Percentiles rank a stretch among this genome's conserved stretches.
Evolutionary conservation across 1,140 invertebrate species (phyloP).

Genomic region (Palaemon carinicauda): DNA sequence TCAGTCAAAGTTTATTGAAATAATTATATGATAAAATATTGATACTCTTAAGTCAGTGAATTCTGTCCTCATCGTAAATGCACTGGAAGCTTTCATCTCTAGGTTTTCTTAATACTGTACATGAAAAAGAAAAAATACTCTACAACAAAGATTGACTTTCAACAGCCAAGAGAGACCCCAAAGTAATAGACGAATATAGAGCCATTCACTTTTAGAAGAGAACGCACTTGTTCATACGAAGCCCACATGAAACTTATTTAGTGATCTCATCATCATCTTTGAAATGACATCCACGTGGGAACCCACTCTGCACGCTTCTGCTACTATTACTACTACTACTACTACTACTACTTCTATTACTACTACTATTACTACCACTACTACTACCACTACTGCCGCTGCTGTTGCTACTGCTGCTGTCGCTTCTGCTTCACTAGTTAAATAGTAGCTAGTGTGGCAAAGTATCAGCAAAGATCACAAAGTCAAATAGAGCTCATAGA

Average conservation of each 20-base stretch:
- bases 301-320: no score
- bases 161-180: no score
- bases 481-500: background rate
- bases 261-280: no score
- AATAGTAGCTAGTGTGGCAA: slow-evolving; percentile 1
- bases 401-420: background rate
- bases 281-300: no score
- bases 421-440: slow-evolving; percentile 9
- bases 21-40: background rate
- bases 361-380: no score
- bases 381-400: background rate
- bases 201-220: no score
- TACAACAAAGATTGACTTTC: background rate
- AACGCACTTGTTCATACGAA: no score
- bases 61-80: background rate
- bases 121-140: background rate
- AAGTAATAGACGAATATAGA: no score
- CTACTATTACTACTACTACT: no score
- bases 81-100: background rate
- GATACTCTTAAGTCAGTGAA: background rate
- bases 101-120: background rate
- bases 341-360: no score
- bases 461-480: background rate
- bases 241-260: no score
- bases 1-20: background rate